Evolutionary conservation across 2,888 invertebrate genomes (phyloP), one percentile per base, ranked within the genome.

Genomic region (Pocota personata): DNA sequence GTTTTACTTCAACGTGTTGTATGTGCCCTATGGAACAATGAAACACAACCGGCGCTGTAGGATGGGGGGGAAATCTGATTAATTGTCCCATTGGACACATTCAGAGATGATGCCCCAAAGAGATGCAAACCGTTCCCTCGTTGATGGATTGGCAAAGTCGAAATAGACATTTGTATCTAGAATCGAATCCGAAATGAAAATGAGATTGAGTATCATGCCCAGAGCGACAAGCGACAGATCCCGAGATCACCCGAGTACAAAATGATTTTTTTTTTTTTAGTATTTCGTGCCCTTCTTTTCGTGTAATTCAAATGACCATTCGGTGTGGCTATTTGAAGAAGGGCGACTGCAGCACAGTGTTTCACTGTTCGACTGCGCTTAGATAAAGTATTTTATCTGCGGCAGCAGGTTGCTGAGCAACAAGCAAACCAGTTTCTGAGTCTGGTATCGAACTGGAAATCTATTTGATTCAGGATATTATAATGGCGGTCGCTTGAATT

Each of bases 161-260:
- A 87, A 77, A 83, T 87, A 87, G 88, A 87, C 87, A 88, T 88
- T 88, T 87, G 88, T 88, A 88, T 80, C 66, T 75, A 69, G 87
- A 76, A 86, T 86, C 86, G 86, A 86, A 86, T 71, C 64, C 82
- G 35, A 86, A 86, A 86, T 82, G 82, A 86, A 86, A 86, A 86
- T 67, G 86, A 86, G 86, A 86, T 86, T 80, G 86, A 86, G 76
- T 84, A 77, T 71, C 16, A n/a, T 60, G 62, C 86, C 76, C 55
- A n/a, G 32, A 55, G 82, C 86, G 82, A 86, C 82, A 80, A 77
- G 67, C 76, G 76, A 82, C 66, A 73, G 75, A 82, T 72, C 76
- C 58, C 48, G 27, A 27, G 69, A 71, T 82, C 67, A 62, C 19
- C 46, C 62, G 69, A 64, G 24, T 57, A 75, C 40, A 35, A 69